Evolutionary conservation across 2,113 vertebrate genomes (phyloP), one percentile per base, ranked within the genome.

Genomic region (Notiomystis cincta): DNA sequence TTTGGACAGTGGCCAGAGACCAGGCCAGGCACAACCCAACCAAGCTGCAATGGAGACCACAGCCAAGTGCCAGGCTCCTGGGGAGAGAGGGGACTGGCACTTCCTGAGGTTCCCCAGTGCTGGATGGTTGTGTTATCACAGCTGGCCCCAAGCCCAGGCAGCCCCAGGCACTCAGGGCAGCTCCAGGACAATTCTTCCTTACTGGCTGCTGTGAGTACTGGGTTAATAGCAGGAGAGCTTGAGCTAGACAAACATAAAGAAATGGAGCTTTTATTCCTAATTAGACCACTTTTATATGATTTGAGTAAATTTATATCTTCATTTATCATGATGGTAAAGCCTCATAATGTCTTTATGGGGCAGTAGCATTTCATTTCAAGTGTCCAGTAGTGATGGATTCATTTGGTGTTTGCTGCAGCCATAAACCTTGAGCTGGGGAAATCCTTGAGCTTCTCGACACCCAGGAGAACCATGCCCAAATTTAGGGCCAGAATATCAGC

Each of bases 301-400:
- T 80, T 62, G 30, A 48, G 45, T 82, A 94, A 73, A 95, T 96
- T 84, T 94, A 54, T 88, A 27, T 82, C 79, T 84, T 64, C n/a
- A 71, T 88, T 95, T 94, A 58, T 88, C 69, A 33, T 71, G 73
- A 62, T 93, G 64, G 37, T 81, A 69, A 88, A 93, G 73, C 50
- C 89, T 94, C 51, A 44, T 78, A 77, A 86, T 92, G 69, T 56
- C 61, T 95, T 96, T 93, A 87, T 58, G 73, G 72, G 69, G 69
- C 48, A 90, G 75, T 12, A 86, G 72, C 89, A 70, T 94, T 97
- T 96, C 48, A 96, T 96, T 97, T 94, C 8, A 79, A 82, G 64
- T 64, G 69, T 75, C 95, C 82, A 13, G 12, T 22, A 51, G 67
- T 58, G 84, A 91, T 95, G 48, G 89, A 88, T 96, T 92, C 45